A percentile compares a stretch with the other conserved stretches of the same genome.
phyloP scores from a whole-genome alignment of 2,888 invertebrate genomes.

The Villa cingulata region DNA sequence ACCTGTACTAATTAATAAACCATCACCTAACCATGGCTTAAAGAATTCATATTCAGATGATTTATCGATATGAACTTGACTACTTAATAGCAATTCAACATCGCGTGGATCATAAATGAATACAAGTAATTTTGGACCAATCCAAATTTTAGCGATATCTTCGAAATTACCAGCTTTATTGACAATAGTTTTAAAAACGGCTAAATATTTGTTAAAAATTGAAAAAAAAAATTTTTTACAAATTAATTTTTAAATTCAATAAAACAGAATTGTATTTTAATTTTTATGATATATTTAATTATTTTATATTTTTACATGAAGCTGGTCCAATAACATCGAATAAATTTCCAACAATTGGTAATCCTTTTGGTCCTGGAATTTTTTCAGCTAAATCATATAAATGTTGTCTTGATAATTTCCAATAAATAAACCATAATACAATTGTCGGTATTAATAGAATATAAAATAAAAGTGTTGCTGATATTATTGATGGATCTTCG shows the following conservation, averaged over 20 bases:
- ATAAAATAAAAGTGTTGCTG: slow-evolving; percentile 55
- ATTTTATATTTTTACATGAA: slow-evolving; percentile 42
- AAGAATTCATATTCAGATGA: slow-evolving; percentile 66
- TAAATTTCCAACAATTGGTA: slow-evolving; percentile 62
- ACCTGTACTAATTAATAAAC: slow-evolving; percentile 69
- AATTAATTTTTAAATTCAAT: background rate
- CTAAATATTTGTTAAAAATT: background rate
- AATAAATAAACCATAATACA: slow-evolving; percentile 59
- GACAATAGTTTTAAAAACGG: slow-evolving; percentile 36
- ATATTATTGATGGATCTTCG: slow-evolving; percentile 29
- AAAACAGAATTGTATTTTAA: too few species aligned
- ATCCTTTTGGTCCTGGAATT: slow-evolving; percentile 57
- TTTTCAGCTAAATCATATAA: slow-evolving; percentile 56
- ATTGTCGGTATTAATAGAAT: slow-evolving; percentile 57
- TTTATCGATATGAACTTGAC: slow-evolving; percentile 69
- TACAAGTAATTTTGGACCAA: slow-evolving; percentile 59
- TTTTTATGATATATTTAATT: background rate
- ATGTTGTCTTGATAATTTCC: slow-evolving; percentile 58
- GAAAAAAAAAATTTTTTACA: background rate
- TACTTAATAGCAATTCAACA: slow-evolving; percentile 63
- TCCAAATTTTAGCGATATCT: slow-evolving; percentile 54
- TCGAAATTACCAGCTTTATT: slow-evolving; percentile 39
- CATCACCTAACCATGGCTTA: slow-evolving; percentile 72
- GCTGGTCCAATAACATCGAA: slow-evolving; percentile 59
- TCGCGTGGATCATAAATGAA: slow-evolving; percentile 65